Evolutionary conservation across 2,888 invertebrate genomes (phyloP).

Genomic region (Drosophila multiciliata): DNA sequence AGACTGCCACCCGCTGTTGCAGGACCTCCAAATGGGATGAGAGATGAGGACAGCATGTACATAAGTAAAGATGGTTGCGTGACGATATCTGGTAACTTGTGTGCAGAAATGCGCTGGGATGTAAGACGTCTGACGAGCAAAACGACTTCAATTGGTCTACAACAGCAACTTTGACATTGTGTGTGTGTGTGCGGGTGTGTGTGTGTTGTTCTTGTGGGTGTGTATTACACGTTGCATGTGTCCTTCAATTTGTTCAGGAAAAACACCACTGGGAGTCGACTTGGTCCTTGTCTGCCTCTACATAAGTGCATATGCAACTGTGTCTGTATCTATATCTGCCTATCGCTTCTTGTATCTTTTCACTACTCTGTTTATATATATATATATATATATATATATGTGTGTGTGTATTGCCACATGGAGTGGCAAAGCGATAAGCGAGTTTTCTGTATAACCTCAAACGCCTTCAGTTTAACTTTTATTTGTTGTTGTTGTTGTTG

Average conservation of each 20-base stretch:
- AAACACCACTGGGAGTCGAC: slow-evolving; percentile 33
- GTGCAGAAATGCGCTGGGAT: slow-evolving; percentile 22
- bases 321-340: slow-evolving; percentile 21
- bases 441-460: slow-evolving; percentile 27
- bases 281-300: slow-evolving; percentile 34
- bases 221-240: slow-evolving; percentile 26
- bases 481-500: slow-evolving; percentile 2
- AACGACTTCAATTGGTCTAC: slow-evolving; percentile 30
- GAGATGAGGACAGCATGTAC: not conserved
- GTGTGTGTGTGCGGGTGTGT: not conserved
- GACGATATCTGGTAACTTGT: slow-evolving; percentile 15
- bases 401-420: not conserved
- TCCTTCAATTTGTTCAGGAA: slow-evolving; percentile 23
- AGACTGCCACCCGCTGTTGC: not conserved
- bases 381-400: not conserved
- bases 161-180: slow-evolving; percentile 33
- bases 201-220: slow-evolving; percentile 18
- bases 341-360: slow-evolving; percentile 1
- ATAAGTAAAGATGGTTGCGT: slow-evolving; percentile 6
- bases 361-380: not conserved
- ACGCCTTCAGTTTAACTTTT: slow-evolving; percentile 29
- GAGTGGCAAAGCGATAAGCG: slow-evolving; percentile 24
- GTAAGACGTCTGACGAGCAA: slow-evolving; percentile 21
- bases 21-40: not conserved
- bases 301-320: slow-evolving; percentile 25